Percentiles rank a stretch among this genome's conserved stretches.
Evolutionary conservation across 1,140 invertebrate species (phyloP).

Genomic region (Acromyrmex heyeri): DNA sequence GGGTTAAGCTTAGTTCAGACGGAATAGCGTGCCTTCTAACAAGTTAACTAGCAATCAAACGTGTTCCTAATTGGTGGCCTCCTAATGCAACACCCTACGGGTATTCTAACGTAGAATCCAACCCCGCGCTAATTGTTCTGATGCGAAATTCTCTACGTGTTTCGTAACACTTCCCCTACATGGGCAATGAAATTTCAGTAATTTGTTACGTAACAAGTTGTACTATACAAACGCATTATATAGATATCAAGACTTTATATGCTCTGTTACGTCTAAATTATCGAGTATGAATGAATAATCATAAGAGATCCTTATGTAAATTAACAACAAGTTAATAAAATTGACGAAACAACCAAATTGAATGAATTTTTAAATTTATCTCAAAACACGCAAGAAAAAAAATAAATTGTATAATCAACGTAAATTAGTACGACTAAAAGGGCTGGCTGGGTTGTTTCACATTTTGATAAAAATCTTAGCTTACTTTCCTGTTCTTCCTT

Average conservation of each 20-base stretch:
- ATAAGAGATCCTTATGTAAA: neutral
- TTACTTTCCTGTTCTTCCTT: too few species aligned
- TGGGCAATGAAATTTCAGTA: constrained; percentile 21
- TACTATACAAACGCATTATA: neutral
- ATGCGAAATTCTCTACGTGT: constrained; percentile 41
- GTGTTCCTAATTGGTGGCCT: constrained; percentile 44
- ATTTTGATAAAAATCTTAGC: too few species aligned
- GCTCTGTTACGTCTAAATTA: neutral
- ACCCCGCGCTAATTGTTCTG: constrained; percentile 43
- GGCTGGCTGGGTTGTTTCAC: too few species aligned
- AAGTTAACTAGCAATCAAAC: constrained; percentile 59
- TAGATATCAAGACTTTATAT: neutral
- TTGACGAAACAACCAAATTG: neutral
- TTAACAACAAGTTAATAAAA: neutral
- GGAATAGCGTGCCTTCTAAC: constrained; percentile 52
- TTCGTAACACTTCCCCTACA: constrained; percentile 33
- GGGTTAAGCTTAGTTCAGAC: constrained; percentile 23
- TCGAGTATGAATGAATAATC: neutral
- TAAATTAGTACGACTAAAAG: neutral
- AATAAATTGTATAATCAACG: neutral
- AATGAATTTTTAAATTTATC: neutral
- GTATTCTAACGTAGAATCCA: constrained; percentile 20
- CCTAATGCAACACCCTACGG: constrained; percentile 53
- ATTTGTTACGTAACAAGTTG: neutral
- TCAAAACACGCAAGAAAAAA: neutral